phyloP scores from a whole-genome alignment of 2,797 vertebrate genomes.

The Pseudochaenichthys georgianus region DNA sequence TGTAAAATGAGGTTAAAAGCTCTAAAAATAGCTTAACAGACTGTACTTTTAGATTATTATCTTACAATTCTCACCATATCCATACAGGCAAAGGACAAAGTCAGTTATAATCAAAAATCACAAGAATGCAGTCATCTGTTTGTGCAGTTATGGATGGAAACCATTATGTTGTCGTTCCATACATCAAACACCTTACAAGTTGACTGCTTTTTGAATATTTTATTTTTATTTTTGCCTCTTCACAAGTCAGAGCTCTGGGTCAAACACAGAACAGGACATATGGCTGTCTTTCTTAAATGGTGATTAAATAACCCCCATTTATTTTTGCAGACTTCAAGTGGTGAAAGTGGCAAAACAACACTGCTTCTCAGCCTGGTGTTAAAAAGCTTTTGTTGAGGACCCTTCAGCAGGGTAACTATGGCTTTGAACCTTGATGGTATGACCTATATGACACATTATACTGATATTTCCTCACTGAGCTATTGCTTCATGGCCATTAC shows the following conservation, averaged over 20 bases:
- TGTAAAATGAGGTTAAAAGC: not conserved
- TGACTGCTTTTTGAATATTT: no score
- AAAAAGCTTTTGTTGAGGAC: not conserved
- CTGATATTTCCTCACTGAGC: not conserved
- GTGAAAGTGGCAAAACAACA: not conserved
- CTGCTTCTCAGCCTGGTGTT: not conserved
- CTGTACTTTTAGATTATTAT: no score
- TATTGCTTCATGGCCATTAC: slow-evolving; percentile 3
- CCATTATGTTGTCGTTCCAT: not conserved
- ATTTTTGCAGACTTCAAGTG: no score
- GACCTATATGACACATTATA: not conserved
- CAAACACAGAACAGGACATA: no score
- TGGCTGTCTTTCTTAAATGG: no score
- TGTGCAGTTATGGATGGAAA: not conserved
- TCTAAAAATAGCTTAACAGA: no score
- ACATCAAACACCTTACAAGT: no score
- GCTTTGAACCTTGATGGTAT: not conserved
- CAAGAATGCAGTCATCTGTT: not conserved
- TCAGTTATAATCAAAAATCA: not conserved
- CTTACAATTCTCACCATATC: no score
- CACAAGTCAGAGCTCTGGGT: no score
- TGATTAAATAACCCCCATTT: no score
- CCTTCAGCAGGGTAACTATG: slow-evolving; percentile 1
- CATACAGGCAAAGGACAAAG: not conserved
- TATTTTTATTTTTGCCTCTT: no score